These are phyloP conservation scores for Eucera pruinosa DNA, from an alignment of 2,888 invertebrate genomes.

Conservation along the genomic window DNA sequence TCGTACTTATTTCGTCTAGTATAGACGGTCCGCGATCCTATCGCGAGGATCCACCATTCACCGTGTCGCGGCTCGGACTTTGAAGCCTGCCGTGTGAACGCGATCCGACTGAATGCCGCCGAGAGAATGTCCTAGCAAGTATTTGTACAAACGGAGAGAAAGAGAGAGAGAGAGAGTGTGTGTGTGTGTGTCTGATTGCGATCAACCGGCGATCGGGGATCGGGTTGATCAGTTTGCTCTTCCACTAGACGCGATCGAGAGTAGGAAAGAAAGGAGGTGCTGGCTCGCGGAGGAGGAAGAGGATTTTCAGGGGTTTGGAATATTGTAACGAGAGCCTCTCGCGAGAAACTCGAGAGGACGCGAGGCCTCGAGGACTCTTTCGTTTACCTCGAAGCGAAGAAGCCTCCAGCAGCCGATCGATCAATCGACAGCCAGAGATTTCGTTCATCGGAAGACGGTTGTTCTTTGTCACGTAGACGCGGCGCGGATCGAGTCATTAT, in stretches of 20 bases:
- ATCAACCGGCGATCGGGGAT: conserved; percentile 26
- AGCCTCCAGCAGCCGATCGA: conserved; percentile 22
- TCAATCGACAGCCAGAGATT: conserved; percentile 10
- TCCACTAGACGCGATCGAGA: no score
- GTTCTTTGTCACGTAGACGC: neutral
- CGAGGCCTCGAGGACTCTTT: conserved; percentile 22
- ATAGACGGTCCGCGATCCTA: conserved; percentile 44
- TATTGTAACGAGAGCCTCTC: conserved; percentile 12
- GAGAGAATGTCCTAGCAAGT: conserved; percentile 5
- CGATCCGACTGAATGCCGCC: no score
- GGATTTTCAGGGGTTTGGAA: neutral
- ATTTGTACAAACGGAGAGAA: no score
- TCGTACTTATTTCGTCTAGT: conserved; percentile 82
- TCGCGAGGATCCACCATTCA: conserved; percentile 45
- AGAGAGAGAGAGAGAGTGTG: no score
- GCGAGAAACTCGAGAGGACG: conserved; percentile 28
- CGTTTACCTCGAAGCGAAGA: conserved; percentile 16
- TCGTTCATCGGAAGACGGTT: conserved; percentile 16
- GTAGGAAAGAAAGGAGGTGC: no score
- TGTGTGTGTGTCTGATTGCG: no score
- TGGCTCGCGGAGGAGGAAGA: neutral
- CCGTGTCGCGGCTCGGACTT: conserved; percentile 29
- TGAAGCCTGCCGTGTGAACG: conserved; percentile 17
- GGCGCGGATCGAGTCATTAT: conserved; percentile 53
- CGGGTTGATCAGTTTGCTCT: conserved; percentile 53